A percentile compares a stretch with the other conserved stretches of the same genome.
These are phyloP conservation scores for Ashinkailepas kermadecensis DNA, from an alignment of 2,888 invertebrate genomes.

Conservation along the genomic window DNA sequence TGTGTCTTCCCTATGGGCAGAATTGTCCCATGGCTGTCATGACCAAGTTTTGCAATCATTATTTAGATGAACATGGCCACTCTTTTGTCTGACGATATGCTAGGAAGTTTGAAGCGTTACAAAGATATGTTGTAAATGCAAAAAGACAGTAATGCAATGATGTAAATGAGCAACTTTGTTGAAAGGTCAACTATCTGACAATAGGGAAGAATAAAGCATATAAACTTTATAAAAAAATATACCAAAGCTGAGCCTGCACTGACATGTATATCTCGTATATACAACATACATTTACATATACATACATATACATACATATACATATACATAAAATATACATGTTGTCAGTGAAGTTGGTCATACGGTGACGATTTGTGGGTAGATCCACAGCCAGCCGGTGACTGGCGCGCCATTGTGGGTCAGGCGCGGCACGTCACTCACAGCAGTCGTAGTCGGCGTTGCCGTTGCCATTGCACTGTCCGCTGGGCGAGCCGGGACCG, in stretches of 20 bases:
- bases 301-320: slow-evolving; percentile 24
- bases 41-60: too few species aligned
- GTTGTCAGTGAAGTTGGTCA: neutral
- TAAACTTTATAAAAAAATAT: neutral
- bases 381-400: too few species aligned
- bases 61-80: too few species aligned
- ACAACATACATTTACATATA: slow-evolving; percentile 24
- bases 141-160: too few species aligned
- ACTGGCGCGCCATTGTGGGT: neutral
- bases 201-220: neutral
- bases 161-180: too few species aligned
- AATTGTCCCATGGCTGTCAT: too few species aligned
- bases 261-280: slow-evolving; percentile 22
- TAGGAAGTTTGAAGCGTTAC: too few species aligned
- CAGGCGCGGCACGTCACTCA: neutral
- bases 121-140: too few species aligned
- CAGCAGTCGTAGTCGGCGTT: slow-evolving; percentile 5
- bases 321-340: slow-evolving; percentile 24
- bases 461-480: neutral
- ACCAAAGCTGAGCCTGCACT: neutral
- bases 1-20: too few species aligned
- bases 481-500: slow-evolving; percentile 29
- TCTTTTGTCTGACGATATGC: too few species aligned
- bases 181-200: too few species aligned
- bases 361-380: too few species aligned